Conservation (phyloP, 2,797 vertebrate genomes). For the Coccyzus lansbergi region DNA sequence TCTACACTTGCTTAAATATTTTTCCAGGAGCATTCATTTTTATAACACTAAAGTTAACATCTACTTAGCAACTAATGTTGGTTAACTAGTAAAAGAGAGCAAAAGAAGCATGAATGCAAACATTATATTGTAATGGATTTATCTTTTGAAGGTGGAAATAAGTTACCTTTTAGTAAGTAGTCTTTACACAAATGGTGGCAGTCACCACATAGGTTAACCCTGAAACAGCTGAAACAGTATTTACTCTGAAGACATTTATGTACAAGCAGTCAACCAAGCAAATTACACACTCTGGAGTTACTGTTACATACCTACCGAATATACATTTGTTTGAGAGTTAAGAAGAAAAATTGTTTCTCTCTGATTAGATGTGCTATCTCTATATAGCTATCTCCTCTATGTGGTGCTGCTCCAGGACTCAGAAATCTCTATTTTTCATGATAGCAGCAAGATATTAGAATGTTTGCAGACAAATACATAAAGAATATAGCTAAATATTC, state of each 20-base stretch:
- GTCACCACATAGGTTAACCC: background rate
- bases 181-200: background rate
- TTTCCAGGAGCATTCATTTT: background rate
- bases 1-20: background rate
- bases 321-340: background rate
- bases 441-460: background rate
- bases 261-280: background rate
- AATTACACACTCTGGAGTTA: background rate
- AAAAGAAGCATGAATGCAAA: background rate
- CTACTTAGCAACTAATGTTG: background rate
- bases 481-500: background rate
- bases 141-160: background rate
- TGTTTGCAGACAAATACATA: background rate
- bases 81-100: background rate
- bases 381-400: background rate
- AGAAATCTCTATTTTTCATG: background rate
- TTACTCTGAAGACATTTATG: background rate
- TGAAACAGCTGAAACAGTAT: background rate
- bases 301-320: background rate
- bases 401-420: background rate
- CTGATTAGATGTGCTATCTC: background rate
- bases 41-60: background rate
- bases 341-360: background rate
- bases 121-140: background rate
- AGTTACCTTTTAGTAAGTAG: background rate